These are phyloP conservation scores for Acronicta aceris DNA, from an alignment of 2,888 invertebrate species.

Conservation along the genomic window DNA sequence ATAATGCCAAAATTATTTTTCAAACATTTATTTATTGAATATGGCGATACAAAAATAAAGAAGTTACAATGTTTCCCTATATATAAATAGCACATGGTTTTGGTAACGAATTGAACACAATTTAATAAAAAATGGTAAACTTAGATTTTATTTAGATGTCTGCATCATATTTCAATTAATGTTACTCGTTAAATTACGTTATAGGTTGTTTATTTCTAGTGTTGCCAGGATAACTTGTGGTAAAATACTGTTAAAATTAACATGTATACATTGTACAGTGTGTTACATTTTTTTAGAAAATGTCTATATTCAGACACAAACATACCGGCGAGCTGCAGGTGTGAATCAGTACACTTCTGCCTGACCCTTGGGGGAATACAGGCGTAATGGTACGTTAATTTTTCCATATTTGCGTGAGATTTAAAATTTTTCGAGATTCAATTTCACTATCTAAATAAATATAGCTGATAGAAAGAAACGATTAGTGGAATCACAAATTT, in stretches of 20 bases:
- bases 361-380: no score
- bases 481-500: not conserved
- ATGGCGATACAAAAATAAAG: slow-evolving; percentile 50
- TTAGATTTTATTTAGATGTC: slow-evolving; percentile 22
- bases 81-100: slow-evolving; percentile 52
- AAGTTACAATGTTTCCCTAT: slow-evolving; percentile 34
- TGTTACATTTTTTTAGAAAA: not conserved
- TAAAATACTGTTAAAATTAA: not conserved
- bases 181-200: slow-evolving; percentile 6
- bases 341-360: no score
- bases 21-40: slow-evolving; percentile 44
- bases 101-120: slow-evolving; percentile 62
- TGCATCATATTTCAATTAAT: slow-evolving; percentile 16
- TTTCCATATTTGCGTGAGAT: not conserved
- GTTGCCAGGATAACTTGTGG: slow-evolving; percentile 9
- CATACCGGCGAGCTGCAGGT: no score
- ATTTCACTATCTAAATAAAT: not conserved
- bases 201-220: not conserved
- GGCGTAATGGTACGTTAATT: no score
- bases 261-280: not conserved
- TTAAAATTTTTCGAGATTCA: slow-evolving; percentile 13
- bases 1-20: not conserved
- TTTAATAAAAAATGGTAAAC: slow-evolving; percentile 41
- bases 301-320: not conserved
- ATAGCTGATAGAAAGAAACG: no score